Base-by-base conservation (phyloP, 2,797 vertebrate genomes). In the Gadopsis marmoratus region DNA sequence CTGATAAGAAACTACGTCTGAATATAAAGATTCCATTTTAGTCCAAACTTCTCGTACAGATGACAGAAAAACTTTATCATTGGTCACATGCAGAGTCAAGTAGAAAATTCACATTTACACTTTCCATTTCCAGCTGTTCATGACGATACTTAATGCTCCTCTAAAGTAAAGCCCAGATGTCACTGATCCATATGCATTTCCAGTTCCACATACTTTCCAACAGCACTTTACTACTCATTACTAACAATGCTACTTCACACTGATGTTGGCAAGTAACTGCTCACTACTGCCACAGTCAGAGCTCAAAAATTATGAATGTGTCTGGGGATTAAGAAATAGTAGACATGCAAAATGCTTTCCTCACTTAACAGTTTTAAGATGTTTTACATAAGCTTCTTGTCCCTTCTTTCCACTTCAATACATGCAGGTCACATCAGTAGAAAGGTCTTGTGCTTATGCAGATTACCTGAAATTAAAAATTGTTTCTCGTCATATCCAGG, bases 291-390 rank as follows among this genome's bases (percentile, higher is more conserved):
- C 21, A 26, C 23, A 56, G 9, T 31, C 41, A 70, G 21, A 53
- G 41, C 23, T 41, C 19, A 2, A 56, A 56, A 6, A 41, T 33
- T 23, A 26, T 41, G 8, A 69, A 51, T 39, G 48, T 33, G 10
- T 33, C 13, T 31, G 17, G 31, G 26, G 62, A 66, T 48, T 3
- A 16, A 54, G 31, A 23, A 53, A 39, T 21, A 13, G 26, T 14
- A 48, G 23, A 54, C 35, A 53, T 31, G 26, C 16, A 12, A 37
- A 37, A 55, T 50, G 39, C 61, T 60, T 31, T 58, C 26, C 2
- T 67, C 37, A 50, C 13, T 47, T 67, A 16, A 67, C 50, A 63
- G 63, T 41, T 33, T 71, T 39, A 50, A 58, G 58, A 37, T 60
- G 39, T 48, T 55, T 7, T 35, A 37, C 19, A 17, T 10, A 39